Evolutionary conservation across 1,140 invertebrate species (phyloP).

Genomic region (Drosophila ercepeae): DNA sequence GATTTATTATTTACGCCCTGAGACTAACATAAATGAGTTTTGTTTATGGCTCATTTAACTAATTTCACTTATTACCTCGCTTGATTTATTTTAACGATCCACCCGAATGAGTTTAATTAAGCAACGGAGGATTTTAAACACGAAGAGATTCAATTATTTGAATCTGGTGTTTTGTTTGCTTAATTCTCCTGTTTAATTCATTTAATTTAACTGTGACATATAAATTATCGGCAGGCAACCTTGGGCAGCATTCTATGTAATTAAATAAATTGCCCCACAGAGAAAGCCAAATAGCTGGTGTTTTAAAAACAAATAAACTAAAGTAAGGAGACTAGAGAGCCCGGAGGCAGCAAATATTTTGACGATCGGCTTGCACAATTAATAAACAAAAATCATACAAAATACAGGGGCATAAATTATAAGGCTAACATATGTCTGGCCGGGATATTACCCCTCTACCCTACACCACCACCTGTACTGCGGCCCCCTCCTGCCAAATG

Average conservation of each 20-base stretch:
- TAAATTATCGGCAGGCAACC: slow-evolving; percentile 76
- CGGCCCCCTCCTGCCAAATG: slow-evolving; percentile 54
- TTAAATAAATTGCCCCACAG: slow-evolving; percentile 63
- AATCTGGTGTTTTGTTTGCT: slow-evolving; percentile 40
- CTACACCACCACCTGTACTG: background rate
- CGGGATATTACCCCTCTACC: slow-evolving; percentile 19
- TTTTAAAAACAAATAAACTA: slow-evolving; percentile 59
- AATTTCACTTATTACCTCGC: slow-evolving; percentile 54
- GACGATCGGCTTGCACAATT: slow-evolving; percentile 64
- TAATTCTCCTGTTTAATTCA: slow-evolving; percentile 69
- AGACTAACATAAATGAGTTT: slow-evolving; percentile 5
- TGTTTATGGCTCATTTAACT: slow-evolving; percentile 57
- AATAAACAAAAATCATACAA: slow-evolving; percentile 75
- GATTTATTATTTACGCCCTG: slow-evolving; percentile 11
- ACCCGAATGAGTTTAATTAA: slow-evolving; percentile 71
- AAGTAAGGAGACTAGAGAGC: slow-evolving; percentile 18
- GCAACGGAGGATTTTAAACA: slow-evolving; percentile 21
- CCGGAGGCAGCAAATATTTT: slow-evolving; percentile 36
- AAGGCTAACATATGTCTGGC: slow-evolving; percentile 76
- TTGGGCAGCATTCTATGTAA: slow-evolving; percentile 73
- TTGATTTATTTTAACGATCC: slow-evolving; percentile 72
- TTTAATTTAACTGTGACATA: slow-evolving; percentile 75
- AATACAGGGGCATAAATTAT: slow-evolving; percentile 72
- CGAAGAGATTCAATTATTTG: slow-evolving; percentile 34
- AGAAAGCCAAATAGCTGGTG: background rate